Evolutionary conservation across 2,113 vertebrate species (phyloP).

Genomic region (Brachyhypopomus occidentalis): DNA sequence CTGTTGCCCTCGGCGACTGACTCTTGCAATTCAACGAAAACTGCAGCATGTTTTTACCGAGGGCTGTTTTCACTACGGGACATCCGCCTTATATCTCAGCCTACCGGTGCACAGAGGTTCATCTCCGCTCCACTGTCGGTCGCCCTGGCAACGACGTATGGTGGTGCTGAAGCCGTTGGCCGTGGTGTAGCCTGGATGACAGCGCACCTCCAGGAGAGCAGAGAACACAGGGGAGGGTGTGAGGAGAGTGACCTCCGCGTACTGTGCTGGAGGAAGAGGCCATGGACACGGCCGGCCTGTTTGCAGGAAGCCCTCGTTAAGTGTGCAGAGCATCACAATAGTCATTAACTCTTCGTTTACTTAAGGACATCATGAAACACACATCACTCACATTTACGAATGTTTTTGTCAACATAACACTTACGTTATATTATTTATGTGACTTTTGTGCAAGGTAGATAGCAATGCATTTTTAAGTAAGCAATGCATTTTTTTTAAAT

Average conservation of each 20-base stretch:
- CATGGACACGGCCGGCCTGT: constrained; percentile 80
- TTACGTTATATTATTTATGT: no score
- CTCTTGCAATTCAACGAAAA: not conserved
- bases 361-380: not conserved
- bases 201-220: constrained; percentile 74
- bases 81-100: constrained; percentile 33
- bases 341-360: not conserved
- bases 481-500: no score
- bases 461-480: not conserved
- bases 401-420: not conserved
- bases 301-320: constrained; percentile 29
- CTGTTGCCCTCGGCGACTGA: no score
- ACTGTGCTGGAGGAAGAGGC: constrained; percentile 68
- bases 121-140: constrained; percentile 80
- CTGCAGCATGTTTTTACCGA: not conserved
- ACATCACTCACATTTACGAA: not conserved
- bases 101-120: constrained; percentile 76
- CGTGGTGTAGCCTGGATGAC: constrained; percentile 72
- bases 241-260: constrained; percentile 63
- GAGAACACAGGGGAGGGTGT: constrained; percentile 75
- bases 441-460: not conserved
- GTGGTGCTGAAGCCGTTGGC: constrained; percentile 66
- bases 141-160: constrained; percentile 80
- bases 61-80: not conserved
- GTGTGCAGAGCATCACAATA: not conserved